Base-by-base conservation (phyloP, 92 coral and sea anemone genomes). In the Palythoa grandiflora region DNA sequence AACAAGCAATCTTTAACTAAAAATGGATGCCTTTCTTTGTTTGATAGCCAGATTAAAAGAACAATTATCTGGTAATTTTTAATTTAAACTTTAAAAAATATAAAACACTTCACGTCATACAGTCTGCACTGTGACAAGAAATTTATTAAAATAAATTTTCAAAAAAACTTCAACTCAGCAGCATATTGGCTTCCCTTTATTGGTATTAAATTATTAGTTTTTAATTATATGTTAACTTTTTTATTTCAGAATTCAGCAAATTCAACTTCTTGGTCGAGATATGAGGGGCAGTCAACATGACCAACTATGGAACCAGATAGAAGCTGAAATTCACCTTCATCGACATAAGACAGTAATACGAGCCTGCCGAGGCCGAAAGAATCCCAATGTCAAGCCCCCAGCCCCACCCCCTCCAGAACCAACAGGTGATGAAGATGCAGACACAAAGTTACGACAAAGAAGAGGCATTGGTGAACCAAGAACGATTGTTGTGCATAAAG, bases 401-500 rank as follows among this genome's bases (percentile, higher is more conserved):
- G 95, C 98, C 51, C 99, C 99, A 11, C 98, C 98, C 35, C 96
- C 92, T 39, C 90, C 95, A 1, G 88, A 88, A 36, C 92, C 88
- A 53, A 87, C 88, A 9, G 91, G 91, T 37, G 94, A 93, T 9
- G 94, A 96, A 52, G 98, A 95, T 89, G 80, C 93, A 16, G 99
- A 93, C 37, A 40, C 95, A 10, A 87, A 92, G 70, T 83, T 93
- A 50, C 93, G 99, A 65, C 94, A 96, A 68, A 85, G 99, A 76
- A 91, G 99, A 51, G 99, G 99, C 1, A 97, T 97, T 13, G 99
- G 99, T 3, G 99, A 94, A 83, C 98, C 99, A 9, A 88, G 99
- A 63, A 97, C 98, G 57, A 92, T 97, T 9, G 84, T 92, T 9
- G 84, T 97, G 36, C 91, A 93, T 71, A 97, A 95, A 60, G 94